A percentile compares a stretch with the other conserved stretches of the same genome.
These are phyloP conservation scores for Lithophane ornitopus DNA, from an alignment of 2,888 invertebrate genomes.

Conservation along the genomic window DNA sequence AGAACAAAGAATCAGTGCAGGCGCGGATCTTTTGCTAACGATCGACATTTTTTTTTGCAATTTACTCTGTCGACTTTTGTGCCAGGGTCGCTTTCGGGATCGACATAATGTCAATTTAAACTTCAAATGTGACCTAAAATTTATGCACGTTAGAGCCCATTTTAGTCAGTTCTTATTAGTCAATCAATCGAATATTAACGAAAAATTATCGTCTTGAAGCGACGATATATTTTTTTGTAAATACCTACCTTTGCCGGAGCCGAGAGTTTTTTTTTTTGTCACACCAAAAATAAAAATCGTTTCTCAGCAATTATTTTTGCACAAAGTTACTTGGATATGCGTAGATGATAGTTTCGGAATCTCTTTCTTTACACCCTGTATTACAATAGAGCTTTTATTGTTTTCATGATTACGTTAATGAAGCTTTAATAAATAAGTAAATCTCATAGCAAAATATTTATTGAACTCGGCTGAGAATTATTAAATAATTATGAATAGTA, in stretches of 20 bases:
- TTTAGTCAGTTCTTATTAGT: background rate
- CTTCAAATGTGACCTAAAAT: background rate
- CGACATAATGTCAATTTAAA: background rate
- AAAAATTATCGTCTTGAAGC: no score
- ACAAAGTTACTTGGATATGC: background rate
- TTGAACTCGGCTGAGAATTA: constrained; percentile 64
- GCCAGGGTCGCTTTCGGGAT: no score
- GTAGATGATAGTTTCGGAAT: background rate
- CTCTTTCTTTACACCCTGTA: background rate
- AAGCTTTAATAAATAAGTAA: constrained; percentile 5
- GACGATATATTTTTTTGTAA: no score
- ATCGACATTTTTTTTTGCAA: no score
- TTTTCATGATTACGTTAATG: background rate
- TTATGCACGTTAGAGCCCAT: background rate
- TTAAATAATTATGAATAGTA: constrained; percentile 64
- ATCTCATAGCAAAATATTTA: constrained; percentile 25
- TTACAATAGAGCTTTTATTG: background rate
- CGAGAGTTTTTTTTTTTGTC: no score
- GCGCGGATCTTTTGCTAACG: background rate
- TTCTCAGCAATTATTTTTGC: background rate
- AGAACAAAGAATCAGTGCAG: background rate
- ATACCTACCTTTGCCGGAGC: no score
- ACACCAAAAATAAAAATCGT: no score
- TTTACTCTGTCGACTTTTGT: no score
- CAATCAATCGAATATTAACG: no score